Conservation (phyloP, 2,797 vertebrate genomes). For the Manis crassicaudata region DNA sequence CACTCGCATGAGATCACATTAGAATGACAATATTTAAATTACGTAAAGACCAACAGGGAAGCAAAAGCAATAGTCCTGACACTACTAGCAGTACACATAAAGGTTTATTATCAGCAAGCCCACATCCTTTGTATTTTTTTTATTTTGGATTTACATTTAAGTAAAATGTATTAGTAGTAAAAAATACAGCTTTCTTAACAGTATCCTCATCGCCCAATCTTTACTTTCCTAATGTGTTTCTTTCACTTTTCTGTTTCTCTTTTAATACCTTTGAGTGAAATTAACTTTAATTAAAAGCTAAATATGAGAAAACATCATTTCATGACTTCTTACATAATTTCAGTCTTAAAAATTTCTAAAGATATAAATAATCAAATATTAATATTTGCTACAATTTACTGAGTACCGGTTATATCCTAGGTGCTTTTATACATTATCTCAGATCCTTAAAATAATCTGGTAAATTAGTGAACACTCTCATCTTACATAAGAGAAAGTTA, state of each 20-base stretch:
- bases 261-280: constrained; percentile 1
- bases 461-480: constrained; percentile 34
- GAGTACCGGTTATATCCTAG: background rate
- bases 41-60: background rate
- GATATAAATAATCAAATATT: constrained; percentile 34
- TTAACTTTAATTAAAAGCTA: constrained; percentile 24
- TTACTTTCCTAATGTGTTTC: background rate
- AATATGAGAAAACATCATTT: constrained; percentile 11
- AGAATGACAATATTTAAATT: background rate
- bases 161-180: background rate
- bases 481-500: background rate
- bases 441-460: constrained; percentile 37
- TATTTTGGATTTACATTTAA: constrained; percentile 43
- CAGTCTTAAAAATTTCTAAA: constrained; percentile 44
- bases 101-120: background rate
- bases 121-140: constrained; percentile 19
- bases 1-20: constrained; percentile 1
- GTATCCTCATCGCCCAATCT: background rate
- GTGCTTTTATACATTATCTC: background rate
- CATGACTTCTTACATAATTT: background rate
- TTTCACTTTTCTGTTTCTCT: background rate
- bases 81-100: background rate
- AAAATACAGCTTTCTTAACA: background rate
- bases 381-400: constrained; percentile 18
- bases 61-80: background rate